Percentiles rank a stretch among this genome's conserved stretches.
Conservation (phyloP, 23 tunicate species). For the Ciona savignyi region DNA sequence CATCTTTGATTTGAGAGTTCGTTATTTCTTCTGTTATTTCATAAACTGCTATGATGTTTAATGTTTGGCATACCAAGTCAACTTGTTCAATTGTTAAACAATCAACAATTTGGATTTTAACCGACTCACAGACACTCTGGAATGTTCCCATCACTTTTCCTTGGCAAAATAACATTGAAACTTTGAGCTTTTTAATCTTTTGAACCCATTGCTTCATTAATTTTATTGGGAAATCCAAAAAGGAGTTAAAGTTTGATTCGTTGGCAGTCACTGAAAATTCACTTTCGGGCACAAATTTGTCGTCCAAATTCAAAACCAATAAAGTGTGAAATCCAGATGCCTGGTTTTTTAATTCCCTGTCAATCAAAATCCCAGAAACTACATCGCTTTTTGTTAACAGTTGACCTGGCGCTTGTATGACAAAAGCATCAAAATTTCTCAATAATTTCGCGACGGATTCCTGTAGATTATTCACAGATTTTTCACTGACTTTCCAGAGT, state of each 20-base stretch:
- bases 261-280: neutral
- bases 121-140: neutral
- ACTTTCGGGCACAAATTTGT: neutral
- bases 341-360: neutral
- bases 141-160: neutral
- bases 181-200: neutral
- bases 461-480: neutral
- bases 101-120: neutral
- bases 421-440: neutral
- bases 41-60: neutral
- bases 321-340: neutral
- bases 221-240: neutral
- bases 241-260: neutral
- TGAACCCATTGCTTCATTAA: neutral
- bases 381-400: neutral
- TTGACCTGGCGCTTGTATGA: neutral
- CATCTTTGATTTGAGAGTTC: neutral
- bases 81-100: neutral
- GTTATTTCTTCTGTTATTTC: neutral
- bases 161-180: neutral
- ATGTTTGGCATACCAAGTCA: neutral
- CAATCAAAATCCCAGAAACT: neutral
- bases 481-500: neutral
- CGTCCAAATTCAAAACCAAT: neutral
- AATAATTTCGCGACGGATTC: neutral